Conservation (phyloP, 2,113 vertebrate genomes). For the Onychorhynchus coronatus region DNA sequence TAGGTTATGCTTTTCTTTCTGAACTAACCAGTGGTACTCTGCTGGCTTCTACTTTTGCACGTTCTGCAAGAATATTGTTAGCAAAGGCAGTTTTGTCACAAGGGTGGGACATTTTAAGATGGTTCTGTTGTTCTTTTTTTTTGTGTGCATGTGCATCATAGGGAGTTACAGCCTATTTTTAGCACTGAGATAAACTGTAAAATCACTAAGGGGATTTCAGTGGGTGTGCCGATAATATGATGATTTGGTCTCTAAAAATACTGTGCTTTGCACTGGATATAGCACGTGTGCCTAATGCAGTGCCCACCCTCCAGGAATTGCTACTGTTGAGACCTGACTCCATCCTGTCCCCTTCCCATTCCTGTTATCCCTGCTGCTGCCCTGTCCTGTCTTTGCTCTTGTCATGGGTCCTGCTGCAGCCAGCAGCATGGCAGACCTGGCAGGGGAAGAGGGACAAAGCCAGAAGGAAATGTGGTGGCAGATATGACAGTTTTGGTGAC, state of each 20-base stretch:
- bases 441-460: background rate
- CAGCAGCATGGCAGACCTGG: background rate
- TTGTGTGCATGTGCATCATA: background rate
- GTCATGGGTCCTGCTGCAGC: background rate
- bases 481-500: background rate
- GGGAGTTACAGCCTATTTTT: background rate
- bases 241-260: background rate
- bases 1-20: background rate
- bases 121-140: background rate
- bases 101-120: background rate
- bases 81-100: background rate
- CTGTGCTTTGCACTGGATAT: background rate
- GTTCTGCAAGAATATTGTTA: background rate
- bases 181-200: background rate
- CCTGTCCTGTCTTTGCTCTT: background rate
- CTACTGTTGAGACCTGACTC: background rate
- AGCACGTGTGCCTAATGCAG: background rate
- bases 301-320: background rate
- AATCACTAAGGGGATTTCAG: background rate
- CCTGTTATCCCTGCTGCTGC: background rate
- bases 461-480: background rate
- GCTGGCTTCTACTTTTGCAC: background rate
- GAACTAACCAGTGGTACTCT: background rate
- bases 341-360: background rate
- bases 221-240: background rate